A percentile compares a stretch with the other conserved stretches of the same genome.
Evolutionary conservation across 2,113 vertebrate species (phyloP).

Genomic region (Bufo bufo): DNA sequence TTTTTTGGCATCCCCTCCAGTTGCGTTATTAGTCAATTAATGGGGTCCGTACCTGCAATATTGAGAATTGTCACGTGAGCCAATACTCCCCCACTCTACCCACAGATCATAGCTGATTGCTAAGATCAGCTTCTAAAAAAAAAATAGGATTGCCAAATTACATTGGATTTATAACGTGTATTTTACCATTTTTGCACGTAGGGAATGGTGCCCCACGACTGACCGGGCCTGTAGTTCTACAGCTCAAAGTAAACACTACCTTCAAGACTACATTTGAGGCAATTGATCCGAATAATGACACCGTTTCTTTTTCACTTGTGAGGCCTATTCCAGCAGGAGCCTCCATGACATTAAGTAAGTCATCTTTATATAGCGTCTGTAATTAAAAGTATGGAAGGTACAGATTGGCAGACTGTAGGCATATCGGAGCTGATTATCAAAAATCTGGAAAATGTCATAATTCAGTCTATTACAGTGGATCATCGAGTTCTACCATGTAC

Average conservation of each 20-base stretch:
- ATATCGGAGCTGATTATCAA: not conserved
- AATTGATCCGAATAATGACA: slow-evolving; percentile 74
- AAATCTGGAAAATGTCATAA: not conserved
- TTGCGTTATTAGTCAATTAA: too few relatives aligned
- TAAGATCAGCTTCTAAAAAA: too few relatives aligned
- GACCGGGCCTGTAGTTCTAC: slow-evolving; percentile 72
- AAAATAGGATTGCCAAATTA: too few relatives aligned
- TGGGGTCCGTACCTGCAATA: too few relatives aligned
- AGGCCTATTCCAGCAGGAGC: slow-evolving; percentile 68
- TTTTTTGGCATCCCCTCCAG: too few relatives aligned
- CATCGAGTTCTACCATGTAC: not conserved
- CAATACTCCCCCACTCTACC: too few relatives aligned
- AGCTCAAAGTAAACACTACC: slow-evolving; percentile 68
- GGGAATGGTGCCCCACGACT: slow-evolving; percentile 77
- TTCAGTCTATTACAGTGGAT: not conserved
- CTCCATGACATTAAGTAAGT: slow-evolving; percentile 71
- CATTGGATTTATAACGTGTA: too few relatives aligned
- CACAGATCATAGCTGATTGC: too few relatives aligned
- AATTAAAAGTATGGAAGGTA: not conserved
- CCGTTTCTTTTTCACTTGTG: slow-evolving; percentile 72
- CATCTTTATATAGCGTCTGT: not conserved
- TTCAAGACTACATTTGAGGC: slow-evolving; percentile 67
- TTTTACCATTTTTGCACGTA: slow-evolving; percentile 52
- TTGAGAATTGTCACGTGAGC: too few relatives aligned
- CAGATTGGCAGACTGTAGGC: not conserved